Evolutionary conservation across 2,113 vertebrate genomes (phyloP).

Genomic region (Melanerpes aurifrons): DNA sequence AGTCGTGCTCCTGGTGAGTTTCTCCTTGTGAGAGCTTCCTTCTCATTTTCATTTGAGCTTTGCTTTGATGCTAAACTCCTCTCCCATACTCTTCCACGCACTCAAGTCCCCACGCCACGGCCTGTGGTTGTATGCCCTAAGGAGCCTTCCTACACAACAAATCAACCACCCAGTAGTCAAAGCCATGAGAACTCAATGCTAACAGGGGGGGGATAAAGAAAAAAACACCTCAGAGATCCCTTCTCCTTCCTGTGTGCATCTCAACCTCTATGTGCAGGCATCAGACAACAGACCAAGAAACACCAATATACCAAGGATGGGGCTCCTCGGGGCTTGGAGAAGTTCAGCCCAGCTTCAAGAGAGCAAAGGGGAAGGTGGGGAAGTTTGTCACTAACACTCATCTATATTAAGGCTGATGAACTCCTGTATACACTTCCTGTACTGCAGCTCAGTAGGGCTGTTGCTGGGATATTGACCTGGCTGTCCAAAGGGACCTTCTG

Average conservation of each 20-base stretch:
- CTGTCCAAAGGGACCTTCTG: conserved; percentile 90
- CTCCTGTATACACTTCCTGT: conserved; percentile 96
- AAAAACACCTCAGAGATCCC: neutral
- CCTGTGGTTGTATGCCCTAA: neutral
- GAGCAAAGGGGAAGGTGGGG: conserved; percentile 6
- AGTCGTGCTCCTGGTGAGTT: neutral
- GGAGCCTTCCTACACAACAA: conserved; percentile 4
- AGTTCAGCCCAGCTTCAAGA: conserved; percentile 31
- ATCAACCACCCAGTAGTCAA: conserved; percentile 49
- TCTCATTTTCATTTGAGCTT: neutral
- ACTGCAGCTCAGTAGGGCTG: conserved; percentile 97
- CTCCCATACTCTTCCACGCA: neutral
- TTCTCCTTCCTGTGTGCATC: neutral
- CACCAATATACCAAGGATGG: conserved; percentile 38
- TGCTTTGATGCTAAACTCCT: neutral
- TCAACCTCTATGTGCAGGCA: conserved; percentile 18
- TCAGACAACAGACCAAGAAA: conserved; percentile 44
- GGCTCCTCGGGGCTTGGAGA: conserved; percentile 23
- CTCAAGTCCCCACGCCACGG: neutral
- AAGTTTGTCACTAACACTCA: conserved; percentile 81
- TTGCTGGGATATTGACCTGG: conserved; percentile 89
- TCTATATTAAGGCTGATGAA: conserved; percentile 96
- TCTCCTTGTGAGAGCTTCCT: conserved; percentile 10
- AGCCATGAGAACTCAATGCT: neutral
- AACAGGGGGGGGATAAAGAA: neutral